Conservation (phyloP, 1,140 invertebrate genomes). For the Drosophila sp. region DNA sequence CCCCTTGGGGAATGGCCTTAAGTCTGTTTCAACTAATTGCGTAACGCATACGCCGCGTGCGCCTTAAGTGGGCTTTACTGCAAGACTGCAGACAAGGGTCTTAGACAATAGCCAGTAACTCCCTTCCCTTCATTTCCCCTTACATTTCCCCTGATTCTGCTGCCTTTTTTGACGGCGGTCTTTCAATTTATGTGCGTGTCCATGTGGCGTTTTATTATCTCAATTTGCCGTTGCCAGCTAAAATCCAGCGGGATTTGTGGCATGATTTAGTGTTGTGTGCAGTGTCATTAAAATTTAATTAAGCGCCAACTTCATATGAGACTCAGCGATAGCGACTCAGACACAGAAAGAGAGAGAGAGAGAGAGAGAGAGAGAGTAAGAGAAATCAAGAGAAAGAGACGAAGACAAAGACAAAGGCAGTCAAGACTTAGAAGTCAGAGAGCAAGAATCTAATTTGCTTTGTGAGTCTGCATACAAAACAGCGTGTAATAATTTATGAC, state of each 20-base stretch:
- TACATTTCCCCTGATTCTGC: not conserved
- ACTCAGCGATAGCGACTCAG: not conserved
- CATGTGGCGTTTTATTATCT: slow-evolving; percentile 60
- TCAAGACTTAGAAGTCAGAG: slow-evolving; percentile 9
- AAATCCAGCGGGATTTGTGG: slow-evolving; percentile 68
- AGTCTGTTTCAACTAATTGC: slow-evolving; percentile 76
- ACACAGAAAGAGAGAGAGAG: not conserved
- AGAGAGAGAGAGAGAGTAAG: not conserved
- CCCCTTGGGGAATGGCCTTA: not conserved
- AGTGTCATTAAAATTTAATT: slow-evolving; percentile 78
- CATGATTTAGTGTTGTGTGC: slow-evolving; percentile 73
- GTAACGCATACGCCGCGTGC: slow-evolving; percentile 72
- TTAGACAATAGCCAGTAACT: slow-evolving; percentile 25
- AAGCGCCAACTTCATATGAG: slow-evolving; percentile 51
- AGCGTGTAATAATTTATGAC: slow-evolving; percentile 68
- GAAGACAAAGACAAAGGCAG: not conserved
- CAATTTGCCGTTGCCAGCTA: slow-evolving; percentile 47
- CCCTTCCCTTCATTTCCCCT: not conserved
- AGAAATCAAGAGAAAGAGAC: not conserved
- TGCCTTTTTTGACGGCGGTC: slow-evolving; percentile 37
- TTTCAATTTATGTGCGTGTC: slow-evolving; percentile 37
- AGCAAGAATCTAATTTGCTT: slow-evolving; percentile 60
- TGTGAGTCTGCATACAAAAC: slow-evolving; percentile 47
- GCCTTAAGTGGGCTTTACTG: slow-evolving; percentile 72
- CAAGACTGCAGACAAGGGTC: slow-evolving; percentile 42